These are phyloP conservation scores for Bothrops jararaca DNA, from an alignment of 2,113 vertebrate genomes.

Conservation along the genomic window DNA sequence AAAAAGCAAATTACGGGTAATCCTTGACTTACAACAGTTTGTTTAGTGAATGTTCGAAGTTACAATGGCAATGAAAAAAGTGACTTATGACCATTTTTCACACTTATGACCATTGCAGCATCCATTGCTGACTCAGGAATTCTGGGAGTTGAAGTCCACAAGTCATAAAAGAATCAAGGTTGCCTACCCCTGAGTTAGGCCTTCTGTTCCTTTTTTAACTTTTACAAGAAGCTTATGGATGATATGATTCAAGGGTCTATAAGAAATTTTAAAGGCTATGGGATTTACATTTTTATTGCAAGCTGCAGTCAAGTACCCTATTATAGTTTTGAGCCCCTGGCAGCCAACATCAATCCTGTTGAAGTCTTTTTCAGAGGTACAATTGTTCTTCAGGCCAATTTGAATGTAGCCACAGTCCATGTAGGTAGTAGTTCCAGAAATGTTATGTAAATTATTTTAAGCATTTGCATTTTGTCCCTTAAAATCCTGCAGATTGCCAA, in stretches of 20 bases:
- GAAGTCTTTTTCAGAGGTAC: not conserved
- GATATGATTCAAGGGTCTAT: not conserved
- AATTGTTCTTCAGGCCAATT: not conserved
- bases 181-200: not conserved
- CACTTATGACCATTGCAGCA: no score
- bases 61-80: no score
- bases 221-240: not conserved
- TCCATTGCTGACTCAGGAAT: no score
- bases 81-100: no score
- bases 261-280: not conserved
- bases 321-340: not conserved
- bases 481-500: not conserved
- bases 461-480: not conserved
- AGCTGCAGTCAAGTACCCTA: not conserved
- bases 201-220: not conserved
- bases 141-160: no score
- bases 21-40: no score
- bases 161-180: no score
- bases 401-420: not conserved
- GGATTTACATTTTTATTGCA: not conserved
- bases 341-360: not conserved
- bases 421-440: not conserved
- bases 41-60: no score
- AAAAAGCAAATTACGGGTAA: not conserved
- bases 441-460: not conserved